These are phyloP conservation scores for Hydrozoanthus gracilis DNA, from an alignment of 92 coral and sea anemone genomes.

Conservation along the genomic window DNA sequence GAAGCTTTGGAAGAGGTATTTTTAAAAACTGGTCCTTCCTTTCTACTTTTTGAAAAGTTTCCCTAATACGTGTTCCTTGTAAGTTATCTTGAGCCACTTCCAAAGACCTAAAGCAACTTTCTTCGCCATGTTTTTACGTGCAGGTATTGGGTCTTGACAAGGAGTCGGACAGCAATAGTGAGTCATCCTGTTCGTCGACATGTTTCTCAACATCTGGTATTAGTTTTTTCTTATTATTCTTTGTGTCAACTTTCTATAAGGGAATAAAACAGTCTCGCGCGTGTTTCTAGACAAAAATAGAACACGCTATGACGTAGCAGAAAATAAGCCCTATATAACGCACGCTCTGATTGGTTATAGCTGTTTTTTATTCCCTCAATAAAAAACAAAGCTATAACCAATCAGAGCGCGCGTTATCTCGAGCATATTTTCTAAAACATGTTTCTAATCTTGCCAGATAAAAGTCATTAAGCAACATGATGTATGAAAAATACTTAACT, in stretches of 20 bases:
- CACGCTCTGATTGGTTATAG: too few relatives aligned
- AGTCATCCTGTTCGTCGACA: slow-evolving; percentile 35
- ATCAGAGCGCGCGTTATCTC: too few relatives aligned
- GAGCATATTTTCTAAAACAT: neutral
- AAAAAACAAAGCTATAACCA: too few relatives aligned
- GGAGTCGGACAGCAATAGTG: slow-evolving; percentile 34
- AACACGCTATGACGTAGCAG: too few relatives aligned
- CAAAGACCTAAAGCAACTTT: neutral
- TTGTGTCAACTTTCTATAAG: too few relatives aligned
- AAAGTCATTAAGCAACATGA: neutral
- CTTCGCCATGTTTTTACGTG: neutral
- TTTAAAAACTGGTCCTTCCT: neutral
- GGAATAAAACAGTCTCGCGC: too few relatives aligned
- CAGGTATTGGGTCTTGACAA: slow-evolving; percentile 47
- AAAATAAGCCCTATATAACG: too few relatives aligned
- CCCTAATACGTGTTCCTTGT: neutral
- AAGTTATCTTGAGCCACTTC: neutral
- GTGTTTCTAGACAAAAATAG: too few relatives aligned
- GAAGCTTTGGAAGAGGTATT: slow-evolving; percentile 37
- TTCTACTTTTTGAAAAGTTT: neutral
- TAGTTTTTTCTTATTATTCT: neutral
- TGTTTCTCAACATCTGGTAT: slow-evolving; percentile 40
- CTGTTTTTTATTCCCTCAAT: too few relatives aligned
- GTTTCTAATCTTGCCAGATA: neutral
- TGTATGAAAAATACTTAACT: neutral